Evolutionary conservation across 2,797 vertebrate genomes (phyloP).

Genomic region (Otolemur crassicaudatus): DNA sequence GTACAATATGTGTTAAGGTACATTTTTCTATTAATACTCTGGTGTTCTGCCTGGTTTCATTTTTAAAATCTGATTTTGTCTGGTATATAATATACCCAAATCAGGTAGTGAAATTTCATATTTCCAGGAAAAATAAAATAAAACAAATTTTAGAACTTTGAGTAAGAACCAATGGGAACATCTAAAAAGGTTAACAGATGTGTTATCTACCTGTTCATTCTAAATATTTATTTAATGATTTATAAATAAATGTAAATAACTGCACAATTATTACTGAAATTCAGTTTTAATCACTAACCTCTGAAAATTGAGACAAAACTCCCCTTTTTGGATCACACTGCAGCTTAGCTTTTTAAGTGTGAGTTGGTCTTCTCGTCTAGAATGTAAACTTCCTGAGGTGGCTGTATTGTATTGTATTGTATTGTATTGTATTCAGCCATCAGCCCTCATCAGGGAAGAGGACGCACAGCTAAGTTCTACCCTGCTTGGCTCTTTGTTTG

Average conservation of each 20-base stretch:
- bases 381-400: neutral
- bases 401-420: neutral
- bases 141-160: neutral
- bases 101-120: neutral
- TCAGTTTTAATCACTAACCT: neutral
- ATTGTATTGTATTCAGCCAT: neutral
- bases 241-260: neutral
- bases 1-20: neutral
- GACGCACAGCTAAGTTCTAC: neutral
- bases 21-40: neutral
- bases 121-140: conserved; percentile 22
- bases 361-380: neutral
- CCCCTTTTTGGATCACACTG: neutral
- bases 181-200: neutral
- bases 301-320: neutral
- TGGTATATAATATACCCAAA: neutral
- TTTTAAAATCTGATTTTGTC: conserved; percentile 15
- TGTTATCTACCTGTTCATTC: neutral
- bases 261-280: neutral
- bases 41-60: neutral
- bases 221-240: neutral
- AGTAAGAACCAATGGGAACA: neutral
- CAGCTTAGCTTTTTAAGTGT: neutral
- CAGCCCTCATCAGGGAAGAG: neutral
- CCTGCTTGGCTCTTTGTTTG: neutral